phyloP scores from a whole-genome alignment of 1,140 invertebrate genomes.

The Hypothenemus hampei region DNA sequence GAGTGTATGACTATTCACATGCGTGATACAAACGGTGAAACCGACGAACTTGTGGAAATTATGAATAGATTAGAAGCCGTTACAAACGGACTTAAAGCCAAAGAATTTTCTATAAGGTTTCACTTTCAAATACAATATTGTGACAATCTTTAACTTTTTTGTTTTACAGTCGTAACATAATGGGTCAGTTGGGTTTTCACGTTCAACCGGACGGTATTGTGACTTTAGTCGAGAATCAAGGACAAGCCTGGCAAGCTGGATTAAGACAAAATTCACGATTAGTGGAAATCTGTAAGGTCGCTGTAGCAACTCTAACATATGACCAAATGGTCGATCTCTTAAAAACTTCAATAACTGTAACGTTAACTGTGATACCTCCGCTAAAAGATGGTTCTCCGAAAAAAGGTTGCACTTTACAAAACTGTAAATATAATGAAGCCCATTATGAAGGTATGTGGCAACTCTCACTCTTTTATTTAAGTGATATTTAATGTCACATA shows the following conservation, averaged over 20 bases:
- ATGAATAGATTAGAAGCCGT: conserved; percentile 66
- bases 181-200: conserved; percentile 90
- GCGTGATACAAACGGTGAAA: conserved; percentile 57
- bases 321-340: conserved; percentile 92
- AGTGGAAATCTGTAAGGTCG: conserved; percentile 89
- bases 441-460: conserved; percentile 49
- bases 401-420: conserved; percentile 64
- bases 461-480: neutral
- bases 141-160: neutral
- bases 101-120: conserved; percentile 61
- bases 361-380: conserved; percentile 78
- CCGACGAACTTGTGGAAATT: conserved; percentile 76
- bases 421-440: conserved; percentile 61
- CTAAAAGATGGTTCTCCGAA: conserved; percentile 39
- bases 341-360: conserved; percentile 82
- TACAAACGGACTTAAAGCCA: conserved; percentile 66
- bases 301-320: conserved; percentile 83
- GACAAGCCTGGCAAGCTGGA: conserved; percentile 85
- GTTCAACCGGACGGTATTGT: conserved; percentile 94
- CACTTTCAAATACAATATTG: neutral
- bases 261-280: conserved; percentile 82
- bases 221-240: conserved; percentile 85
- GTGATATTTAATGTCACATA: neutral
- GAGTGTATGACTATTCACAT: conserved; percentile 77
- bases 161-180: conserved; percentile 62